phyloP scores from a whole-genome alignment of 2,797 vertebrate genomes.

The Labeo calbasu region DNA sequence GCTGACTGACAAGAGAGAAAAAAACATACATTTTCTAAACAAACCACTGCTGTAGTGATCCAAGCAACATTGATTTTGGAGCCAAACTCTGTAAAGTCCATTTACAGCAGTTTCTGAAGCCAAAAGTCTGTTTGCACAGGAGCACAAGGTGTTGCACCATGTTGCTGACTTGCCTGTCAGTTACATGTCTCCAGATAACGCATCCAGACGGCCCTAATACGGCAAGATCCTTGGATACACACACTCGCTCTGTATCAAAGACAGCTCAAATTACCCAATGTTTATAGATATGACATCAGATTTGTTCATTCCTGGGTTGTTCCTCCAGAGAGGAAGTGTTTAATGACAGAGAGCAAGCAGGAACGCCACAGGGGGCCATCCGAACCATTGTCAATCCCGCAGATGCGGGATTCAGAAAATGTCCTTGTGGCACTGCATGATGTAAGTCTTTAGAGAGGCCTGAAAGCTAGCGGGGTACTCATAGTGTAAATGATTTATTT shows the following conservation, averaged over 20 bases:
- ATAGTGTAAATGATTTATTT: slow-evolving; percentile 56
- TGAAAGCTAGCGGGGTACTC: slow-evolving; percentile 59
- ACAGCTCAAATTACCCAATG: slow-evolving; percentile 48
- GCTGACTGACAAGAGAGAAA: neutral
- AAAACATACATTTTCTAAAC: neutral
- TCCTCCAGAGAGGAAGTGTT: slow-evolving; percentile 53
- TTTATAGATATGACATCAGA: slow-evolving; percentile 59
- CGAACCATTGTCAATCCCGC: slow-evolving; percentile 50
- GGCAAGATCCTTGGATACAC: slow-evolving; percentile 6
- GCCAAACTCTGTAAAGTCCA: neutral
- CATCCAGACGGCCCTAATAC: slow-evolving; percentile 24
- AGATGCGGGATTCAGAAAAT: slow-evolving; percentile 31
- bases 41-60: neutral
- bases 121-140: slow-evolving; percentile 15
- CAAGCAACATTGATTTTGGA: neutral
- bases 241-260: slow-evolving; percentile 35
- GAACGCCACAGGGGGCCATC: slow-evolving; percentile 47
- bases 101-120: neutral
- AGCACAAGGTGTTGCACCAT: slow-evolving; percentile 43
- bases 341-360: slow-evolving; percentile 53
- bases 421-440: slow-evolving; percentile 68
- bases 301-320: slow-evolving; percentile 47
- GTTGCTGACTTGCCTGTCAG: slow-evolving; percentile 27
- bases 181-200: slow-evolving; percentile 6
- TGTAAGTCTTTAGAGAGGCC: slow-evolving; percentile 60